These are phyloP conservation scores for Orientallactaga bullata DNA, from an alignment of 2,113 vertebrate genomes.

Conservation along the genomic window DNA sequence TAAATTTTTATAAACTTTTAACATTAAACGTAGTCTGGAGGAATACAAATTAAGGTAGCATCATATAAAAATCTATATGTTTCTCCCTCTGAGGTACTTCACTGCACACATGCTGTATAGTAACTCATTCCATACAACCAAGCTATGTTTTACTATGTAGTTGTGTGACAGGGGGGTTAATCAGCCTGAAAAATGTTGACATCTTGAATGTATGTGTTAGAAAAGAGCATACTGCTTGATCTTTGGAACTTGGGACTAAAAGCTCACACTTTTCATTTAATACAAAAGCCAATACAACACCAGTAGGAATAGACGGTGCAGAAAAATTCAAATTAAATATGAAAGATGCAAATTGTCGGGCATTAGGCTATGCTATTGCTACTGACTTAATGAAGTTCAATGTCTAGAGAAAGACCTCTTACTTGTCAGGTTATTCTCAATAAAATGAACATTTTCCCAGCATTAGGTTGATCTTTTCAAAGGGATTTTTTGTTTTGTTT, in stretches of 20 bases:
- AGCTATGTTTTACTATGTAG: conserved; percentile 60
- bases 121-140: conserved; percentile 33
- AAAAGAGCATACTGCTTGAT: conserved; percentile 70
- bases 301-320: conserved; percentile 78
- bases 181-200: conserved; percentile 74
- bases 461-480: conserved; percentile 56
- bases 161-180: conserved; percentile 73
- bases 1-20: conserved; percentile 77
- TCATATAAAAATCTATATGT: conserved; percentile 42
- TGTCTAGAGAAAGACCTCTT: conserved; percentile 68
- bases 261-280: conserved; percentile 75
- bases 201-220: conserved; percentile 69
- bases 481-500: background rate
- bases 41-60: conserved; percentile 66
- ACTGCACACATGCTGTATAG: background rate
- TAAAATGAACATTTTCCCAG: conserved; percentile 55
- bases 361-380: conserved; percentile 68
- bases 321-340: conserved; percentile 83
- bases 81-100: conserved; percentile 18
- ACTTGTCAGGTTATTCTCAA: conserved; percentile 43
- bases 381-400: conserved; percentile 78
- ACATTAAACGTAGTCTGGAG: conserved; percentile 65
- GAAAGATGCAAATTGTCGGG: conserved; percentile 80
- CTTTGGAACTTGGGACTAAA: conserved; percentile 70
- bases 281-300: conserved; percentile 69